A percentile compares a stretch with the other conserved stretches of the same genome.
These are phyloP conservation scores for Odontothrips loti DNA, from an alignment of 2,888 invertebrate species.

Conservation along the genomic window DNA sequence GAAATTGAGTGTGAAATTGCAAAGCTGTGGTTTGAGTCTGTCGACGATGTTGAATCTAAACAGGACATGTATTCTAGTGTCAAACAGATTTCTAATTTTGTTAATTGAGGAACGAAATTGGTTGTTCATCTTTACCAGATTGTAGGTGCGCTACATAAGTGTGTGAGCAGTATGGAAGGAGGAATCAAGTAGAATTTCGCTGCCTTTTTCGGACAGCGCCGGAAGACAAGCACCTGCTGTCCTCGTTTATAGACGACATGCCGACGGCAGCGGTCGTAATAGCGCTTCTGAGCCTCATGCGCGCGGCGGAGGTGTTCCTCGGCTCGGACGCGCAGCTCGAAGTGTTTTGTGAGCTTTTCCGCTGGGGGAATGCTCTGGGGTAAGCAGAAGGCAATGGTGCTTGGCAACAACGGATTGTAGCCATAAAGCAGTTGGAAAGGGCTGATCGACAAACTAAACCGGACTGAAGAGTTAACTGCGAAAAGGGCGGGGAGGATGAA, in stretches of 20 bases:
- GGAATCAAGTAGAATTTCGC: too few relatives aligned
- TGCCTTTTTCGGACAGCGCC: too few relatives aligned
- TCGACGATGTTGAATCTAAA: too few relatives aligned
- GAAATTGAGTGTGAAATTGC: too few relatives aligned
- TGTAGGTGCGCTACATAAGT: too few relatives aligned
- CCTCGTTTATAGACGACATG: background rate
- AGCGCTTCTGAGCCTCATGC: background rate
- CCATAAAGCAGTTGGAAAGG: background rate
- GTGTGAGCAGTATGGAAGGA: too few relatives aligned
- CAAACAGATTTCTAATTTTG: too few relatives aligned
- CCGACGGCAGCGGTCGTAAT: background rate
- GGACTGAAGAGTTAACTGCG: background rate
- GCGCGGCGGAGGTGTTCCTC: background rate
- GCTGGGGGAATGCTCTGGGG: background rate
- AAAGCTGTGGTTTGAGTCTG: too few relatives aligned
- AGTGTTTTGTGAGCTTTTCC: background rate
- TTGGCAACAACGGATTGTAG: background rate
- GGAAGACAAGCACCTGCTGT: background rate
- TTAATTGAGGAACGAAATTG: too few relatives aligned
- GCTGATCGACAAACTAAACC: background rate
- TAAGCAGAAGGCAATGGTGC: background rate
- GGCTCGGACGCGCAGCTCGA: background rate
- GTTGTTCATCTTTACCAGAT: too few relatives aligned
- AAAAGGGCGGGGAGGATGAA: background rate
- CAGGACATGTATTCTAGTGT: too few relatives aligned